phyloP scores from a whole-genome alignment of 2,888 invertebrate species.

The Tenthredo mesomela region DNA sequence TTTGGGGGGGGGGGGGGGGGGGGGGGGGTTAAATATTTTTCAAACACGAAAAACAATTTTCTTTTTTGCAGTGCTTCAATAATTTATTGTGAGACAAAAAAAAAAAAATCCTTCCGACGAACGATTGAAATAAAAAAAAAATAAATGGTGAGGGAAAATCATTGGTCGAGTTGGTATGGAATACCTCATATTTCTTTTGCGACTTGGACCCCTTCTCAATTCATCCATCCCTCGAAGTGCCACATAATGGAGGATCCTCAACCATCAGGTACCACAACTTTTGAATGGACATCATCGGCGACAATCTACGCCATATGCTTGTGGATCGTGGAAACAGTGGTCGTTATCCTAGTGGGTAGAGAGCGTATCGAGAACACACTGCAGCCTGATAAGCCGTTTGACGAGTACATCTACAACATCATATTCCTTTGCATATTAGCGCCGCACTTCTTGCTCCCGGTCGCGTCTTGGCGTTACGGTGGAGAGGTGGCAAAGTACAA shows the following conservation, averaged over 20 bases:
- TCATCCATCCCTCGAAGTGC: background rate
- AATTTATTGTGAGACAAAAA: no score
- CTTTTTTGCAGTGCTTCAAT: no score
- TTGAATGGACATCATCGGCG: conserved; percentile 84
- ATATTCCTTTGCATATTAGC: conserved; percentile 87
- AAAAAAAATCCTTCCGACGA: no score
- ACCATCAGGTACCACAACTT: conserved; percentile 78
- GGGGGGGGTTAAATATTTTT: no score
- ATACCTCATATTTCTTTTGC: no score
- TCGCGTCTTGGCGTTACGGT: conserved; percentile 87
- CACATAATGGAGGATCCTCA: background rate
- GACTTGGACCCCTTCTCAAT: background rate
- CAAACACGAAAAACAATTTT: no score
- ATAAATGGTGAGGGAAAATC: no score
- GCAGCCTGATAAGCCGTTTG: conserved; percentile 83
- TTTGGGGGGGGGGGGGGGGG: no score
- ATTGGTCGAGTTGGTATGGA: no score
- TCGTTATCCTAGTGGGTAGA: conserved; percentile 79
- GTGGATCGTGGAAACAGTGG: conserved; percentile 82
- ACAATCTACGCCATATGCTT: conserved; percentile 85
- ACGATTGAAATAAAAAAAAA: no score
- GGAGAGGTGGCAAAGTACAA: conserved; percentile 87
- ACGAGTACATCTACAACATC: conserved; percentile 87
- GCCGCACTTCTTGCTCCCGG: conserved; percentile 85
- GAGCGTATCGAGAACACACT: conserved; percentile 74